Evolutionary conservation across 1,140 invertebrate genomes (phyloP), one percentile per base, ranked within the genome.

Genomic region (Cyclina sinensis): DNA sequence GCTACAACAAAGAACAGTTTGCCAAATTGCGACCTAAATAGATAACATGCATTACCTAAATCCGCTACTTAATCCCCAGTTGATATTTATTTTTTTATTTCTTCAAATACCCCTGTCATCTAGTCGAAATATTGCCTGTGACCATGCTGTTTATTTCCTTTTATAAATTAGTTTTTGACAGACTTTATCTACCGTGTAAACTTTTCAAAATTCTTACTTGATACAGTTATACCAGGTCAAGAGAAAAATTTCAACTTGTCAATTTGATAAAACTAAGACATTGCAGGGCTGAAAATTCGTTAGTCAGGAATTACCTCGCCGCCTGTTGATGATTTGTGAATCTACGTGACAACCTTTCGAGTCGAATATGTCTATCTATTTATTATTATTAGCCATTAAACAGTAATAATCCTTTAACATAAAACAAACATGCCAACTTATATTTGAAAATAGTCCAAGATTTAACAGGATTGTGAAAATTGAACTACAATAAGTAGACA

Each of bases 131-230:
- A 62, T 62, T 62, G n/a, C 18, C 57, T 62, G 35, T 76, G 11
- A 30, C 43, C 3, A 43, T 27, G 73, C 39, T 24, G 9, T 39
- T 48, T 76, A 32, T 76, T 48, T 27, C 1, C 24, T 76, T 24
- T 76, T n/a, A 76, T 48, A 76, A 76, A 76, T 76, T 76, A 48
- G 21, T 35, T 24, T 76, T 76, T 76, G 39, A 76, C 73, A 76
- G 73, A 24, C 73, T 30, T 48, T 76, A 76, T 76, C 73, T 48
- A 48, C n/a, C 0, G 9, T 30, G 21, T 48, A 76, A 76, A 76
- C 7, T 11, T 16, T 27, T 76, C 14, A n/a, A 76, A 76, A 76
- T 76, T 48, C 73, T 43, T 76, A 27, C 43, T 46, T 51, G 73
- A 76, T 51, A 76, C 39, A 18, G 46, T 48, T 39, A 76, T 76